Percentiles rank a stretch among this genome's conserved stretches.
phyloP scores from a whole-genome alignment of 1,140 invertebrate species.

The Andricus grossulariae region DNA sequence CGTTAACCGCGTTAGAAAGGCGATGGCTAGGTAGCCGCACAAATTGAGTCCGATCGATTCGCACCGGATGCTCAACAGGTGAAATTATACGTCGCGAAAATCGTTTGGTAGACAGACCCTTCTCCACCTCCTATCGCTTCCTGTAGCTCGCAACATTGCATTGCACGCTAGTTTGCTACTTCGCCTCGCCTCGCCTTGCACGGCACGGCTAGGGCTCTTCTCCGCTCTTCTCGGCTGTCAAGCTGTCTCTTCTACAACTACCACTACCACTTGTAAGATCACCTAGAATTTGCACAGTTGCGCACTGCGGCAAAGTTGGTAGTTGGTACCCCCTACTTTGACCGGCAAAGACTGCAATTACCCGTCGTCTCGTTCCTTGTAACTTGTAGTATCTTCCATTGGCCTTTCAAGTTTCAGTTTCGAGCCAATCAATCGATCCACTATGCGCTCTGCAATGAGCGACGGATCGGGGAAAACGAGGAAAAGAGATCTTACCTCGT shows the following conservation, averaged over 20 bases:
- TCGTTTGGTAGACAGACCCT: conserved; percentile 46
- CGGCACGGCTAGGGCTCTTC: neutral
- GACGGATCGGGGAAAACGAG: neutral
- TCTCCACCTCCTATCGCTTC: conserved; percentile 39
- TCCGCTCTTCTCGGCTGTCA: conserved; percentile 41
- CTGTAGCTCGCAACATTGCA: neutral
- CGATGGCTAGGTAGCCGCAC: conserved; percentile 50
- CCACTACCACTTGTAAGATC: conserved; percentile 17
- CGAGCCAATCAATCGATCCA: conserved; percentile 24
- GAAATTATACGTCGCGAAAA: conserved; percentile 67
- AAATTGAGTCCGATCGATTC: conserved; percentile 60
- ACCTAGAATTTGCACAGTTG: conserved; percentile 53
- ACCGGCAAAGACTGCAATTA: conserved; percentile 45
- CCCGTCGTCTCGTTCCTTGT: conserved; percentile 34
- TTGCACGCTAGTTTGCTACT: neutral
- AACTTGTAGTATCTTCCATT: conserved; percentile 25
- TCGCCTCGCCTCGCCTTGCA: neutral
- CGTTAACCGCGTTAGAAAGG: conserved; percentile 42
- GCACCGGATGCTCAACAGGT: conserved; percentile 64
- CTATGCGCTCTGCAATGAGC: neutral
- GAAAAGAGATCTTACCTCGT: conserved; percentile 25
- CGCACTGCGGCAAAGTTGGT: conserved; percentile 54
- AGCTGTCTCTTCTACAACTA: conserved; percentile 42
- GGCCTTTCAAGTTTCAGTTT: neutral
- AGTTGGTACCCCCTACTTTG: conserved; percentile 54